phyloP scores from a whole-genome alignment of 2,888 invertebrate species.

The Poecilobothrus nobilitatus region DNA sequence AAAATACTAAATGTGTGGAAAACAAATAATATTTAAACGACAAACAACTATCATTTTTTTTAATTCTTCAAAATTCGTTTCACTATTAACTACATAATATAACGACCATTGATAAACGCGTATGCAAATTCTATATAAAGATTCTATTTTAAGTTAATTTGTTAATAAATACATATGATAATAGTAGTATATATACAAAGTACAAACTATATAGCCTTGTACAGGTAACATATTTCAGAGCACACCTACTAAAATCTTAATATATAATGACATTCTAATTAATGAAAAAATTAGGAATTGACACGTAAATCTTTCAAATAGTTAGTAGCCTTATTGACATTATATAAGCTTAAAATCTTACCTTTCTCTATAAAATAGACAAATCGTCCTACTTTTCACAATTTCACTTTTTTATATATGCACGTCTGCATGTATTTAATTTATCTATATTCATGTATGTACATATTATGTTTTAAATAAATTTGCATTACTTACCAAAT shows the following conservation, averaged over 20 bases:
- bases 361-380: background rate
- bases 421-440: background rate
- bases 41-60: no score
- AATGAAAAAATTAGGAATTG: background rate
- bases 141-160: no score
- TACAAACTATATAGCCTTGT: no score
- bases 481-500: no score
- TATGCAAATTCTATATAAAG: no score
- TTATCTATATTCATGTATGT: background rate
- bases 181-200: no score
- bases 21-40: no score
- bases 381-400: background rate
- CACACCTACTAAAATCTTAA: conserved; percentile 1
- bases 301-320: background rate
- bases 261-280: background rate
- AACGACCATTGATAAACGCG: no score
- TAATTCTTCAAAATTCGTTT: no score
- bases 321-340: background rate
- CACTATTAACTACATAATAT: no score
- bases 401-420: background rate
- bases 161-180: no score
- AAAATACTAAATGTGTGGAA: no score
- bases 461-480: background rate
- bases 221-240: background rate
- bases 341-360: background rate